Evolutionary conservation across 2,113 vertebrate species (phyloP).

Genomic region (Burhinus bistriatus): DNA sequence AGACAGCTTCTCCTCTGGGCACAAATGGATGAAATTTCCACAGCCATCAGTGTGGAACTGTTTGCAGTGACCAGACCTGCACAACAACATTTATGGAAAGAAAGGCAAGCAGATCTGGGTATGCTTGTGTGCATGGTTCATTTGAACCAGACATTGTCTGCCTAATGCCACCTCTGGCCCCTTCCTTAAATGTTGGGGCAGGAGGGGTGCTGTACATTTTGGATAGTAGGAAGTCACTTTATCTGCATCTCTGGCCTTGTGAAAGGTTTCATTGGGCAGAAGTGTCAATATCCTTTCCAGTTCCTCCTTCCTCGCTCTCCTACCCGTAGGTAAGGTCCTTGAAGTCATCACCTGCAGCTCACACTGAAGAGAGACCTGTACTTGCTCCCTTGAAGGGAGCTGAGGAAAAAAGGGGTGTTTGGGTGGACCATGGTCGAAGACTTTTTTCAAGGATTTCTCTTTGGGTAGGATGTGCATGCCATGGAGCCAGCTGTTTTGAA

Average conservation of each 20-base stretch:
- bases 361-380: not conserved
- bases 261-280: not conserved
- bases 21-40: not conserved
- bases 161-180: not conserved
- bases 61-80: not conserved
- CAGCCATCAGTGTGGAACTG: not conserved
- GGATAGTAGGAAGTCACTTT: not conserved
- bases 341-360: not conserved
- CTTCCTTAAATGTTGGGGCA: not conserved
- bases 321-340: not conserved
- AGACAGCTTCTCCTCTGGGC: not conserved
- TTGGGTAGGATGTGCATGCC: not conserved
- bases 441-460: not conserved
- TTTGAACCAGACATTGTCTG: not conserved
- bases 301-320: not conserved
- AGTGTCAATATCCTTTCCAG: not conserved
- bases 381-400: not conserved
- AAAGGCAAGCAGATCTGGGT: not conserved
- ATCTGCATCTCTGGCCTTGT: not conserved
- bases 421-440: not conserved
- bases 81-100: not conserved
- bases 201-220: not conserved
- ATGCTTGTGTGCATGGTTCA: not conserved
- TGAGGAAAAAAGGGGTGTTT: not conserved
- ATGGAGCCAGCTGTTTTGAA: not conserved